A percentile compares a stretch with the other conserved stretches of the same genome.
Conservation (phyloP, 2,113 vertebrate genomes). For the Cricetomys ansorgei region DNA sequence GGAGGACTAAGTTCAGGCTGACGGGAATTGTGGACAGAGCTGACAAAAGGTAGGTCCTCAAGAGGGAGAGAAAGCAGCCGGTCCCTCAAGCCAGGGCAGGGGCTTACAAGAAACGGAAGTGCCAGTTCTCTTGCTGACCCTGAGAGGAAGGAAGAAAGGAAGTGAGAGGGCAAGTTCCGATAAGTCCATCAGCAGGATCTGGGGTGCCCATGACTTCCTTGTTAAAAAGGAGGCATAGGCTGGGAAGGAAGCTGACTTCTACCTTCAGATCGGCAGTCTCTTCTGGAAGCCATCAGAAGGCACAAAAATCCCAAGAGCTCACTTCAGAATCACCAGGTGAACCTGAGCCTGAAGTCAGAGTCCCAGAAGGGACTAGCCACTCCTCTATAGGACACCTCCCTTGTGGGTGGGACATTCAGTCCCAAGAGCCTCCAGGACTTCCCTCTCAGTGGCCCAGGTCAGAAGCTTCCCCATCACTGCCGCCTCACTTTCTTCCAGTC, state of each 20-base stretch:
- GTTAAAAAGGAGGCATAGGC: neutral
- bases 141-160: slow-evolving; percentile 27
- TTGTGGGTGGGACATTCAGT: neutral
- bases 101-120: neutral
- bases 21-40: neutral
- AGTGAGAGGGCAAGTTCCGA: neutral
- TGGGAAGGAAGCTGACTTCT: neutral
- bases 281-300: slow-evolving; percentile 3
- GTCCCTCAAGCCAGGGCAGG: neutral
- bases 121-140: neutral
- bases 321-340: neutral
- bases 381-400: neutral
- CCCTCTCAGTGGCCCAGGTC: neutral
- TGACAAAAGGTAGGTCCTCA: neutral
- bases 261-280: neutral
- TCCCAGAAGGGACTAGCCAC: neutral
- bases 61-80: neutral
- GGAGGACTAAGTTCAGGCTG: neutral
- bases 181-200: neutral
- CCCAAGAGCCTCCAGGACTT: neutral
- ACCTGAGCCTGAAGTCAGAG: neutral
- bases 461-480: neutral
- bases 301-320: neutral
- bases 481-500: slow-evolving; percentile 25
- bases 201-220: neutral